Base-by-base conservation (phyloP, 2,113 vertebrate genomes). In the Mus pahari region DNA sequence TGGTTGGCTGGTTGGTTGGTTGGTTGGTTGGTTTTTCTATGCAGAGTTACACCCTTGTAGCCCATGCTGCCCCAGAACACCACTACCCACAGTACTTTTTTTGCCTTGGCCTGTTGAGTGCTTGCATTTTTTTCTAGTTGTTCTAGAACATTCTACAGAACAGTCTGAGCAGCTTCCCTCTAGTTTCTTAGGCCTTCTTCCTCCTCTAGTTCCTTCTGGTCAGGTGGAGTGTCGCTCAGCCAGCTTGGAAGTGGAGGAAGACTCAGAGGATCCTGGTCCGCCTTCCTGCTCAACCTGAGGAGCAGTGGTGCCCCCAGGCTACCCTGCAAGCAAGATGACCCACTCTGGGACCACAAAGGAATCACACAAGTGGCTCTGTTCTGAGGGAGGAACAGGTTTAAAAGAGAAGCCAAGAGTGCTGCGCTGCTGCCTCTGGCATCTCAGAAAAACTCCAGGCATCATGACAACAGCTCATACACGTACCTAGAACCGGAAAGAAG, bases 301-400 rank as follows among this genome's bases (percentile, higher is more conserved):
- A 60, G 36, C 11, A 24, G 60, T 31, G 26, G 31, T 4, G 2
- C 64, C 64, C n/a, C 1, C 0, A 14, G 91, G 55, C 39, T 3
- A 0, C 33, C 5, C 28, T 13, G 55, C 12, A 8, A 13, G 39
- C 66, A 70, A 74, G 10, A 48, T 7, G 10, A 3, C 0, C 10
- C 64, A 16, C 95, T 74, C 4, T 42, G 55, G 87, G 77, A 70
- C 60, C 7, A 6, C 0, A 11, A 1, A 14, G 79, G 33, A 89
- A 55, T 36, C 4, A 0, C 5, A 1, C 0, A 7, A 42, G 1
- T 0, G 0, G n/a, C 31, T 86, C 79, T 24, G 13, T 45, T 68
- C 55, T 14, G 83, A 39, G n/a, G 42, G 24, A 6, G 28, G 71
- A 5, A 4, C 1, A 17, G 33, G 36, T 3, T 26, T 10, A 48